Evolutionary conservation across 2,113 vertebrate genomes (phyloP), one percentile per base, ranked within the genome.

Genomic region (Machaerirhynchus nigripectus): DNA sequence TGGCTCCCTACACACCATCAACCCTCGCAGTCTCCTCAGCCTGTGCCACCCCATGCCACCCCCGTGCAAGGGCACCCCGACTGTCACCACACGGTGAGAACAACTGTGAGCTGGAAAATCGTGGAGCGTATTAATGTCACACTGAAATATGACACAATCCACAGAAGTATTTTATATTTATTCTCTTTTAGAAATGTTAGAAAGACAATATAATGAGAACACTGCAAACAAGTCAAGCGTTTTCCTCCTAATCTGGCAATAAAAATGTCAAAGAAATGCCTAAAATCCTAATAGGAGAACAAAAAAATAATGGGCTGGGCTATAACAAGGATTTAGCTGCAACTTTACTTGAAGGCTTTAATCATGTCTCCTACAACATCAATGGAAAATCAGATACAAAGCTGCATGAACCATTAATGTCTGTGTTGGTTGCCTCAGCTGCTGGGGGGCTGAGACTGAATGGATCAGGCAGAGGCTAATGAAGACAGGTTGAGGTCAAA

Each of bases 121-220:
- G 22, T 18, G 91, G 78, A 91, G 94, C 63, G 1, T 93, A 97
- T 97, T 97, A 98, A 97, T 52, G 95, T 96, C 97, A 95, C 91
- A 53, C 87, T 97, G 97, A 98, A 98, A 98, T 97, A 98, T 42
- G 60, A 94, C 80, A 95, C 90, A 93, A 94, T 74, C 84, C 92
- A 90, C 93, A 96, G 87, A 97, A 97, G 94, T 96, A 93, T 95
- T 98, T 98, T 96, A 96, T 96, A 97, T 95, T 97, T 98, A 97
- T 97, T 97, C 96, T 97, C 96, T 96, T 98, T 96, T 91, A 94
- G 97, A 96, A 98, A 96, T 94, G 95, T 98, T 98, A 97, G 97
- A 98, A 98, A 97, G 97, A 96, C 97, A 96, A 96, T 92, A 97
- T 98, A 98, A 98, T 98, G 97, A 97, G 97, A 97, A 94, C 26